These are phyloP conservation scores for Alethe diademata DNA, from an alignment of 2,113 vertebrate genomes.

Conservation along the genomic window DNA sequence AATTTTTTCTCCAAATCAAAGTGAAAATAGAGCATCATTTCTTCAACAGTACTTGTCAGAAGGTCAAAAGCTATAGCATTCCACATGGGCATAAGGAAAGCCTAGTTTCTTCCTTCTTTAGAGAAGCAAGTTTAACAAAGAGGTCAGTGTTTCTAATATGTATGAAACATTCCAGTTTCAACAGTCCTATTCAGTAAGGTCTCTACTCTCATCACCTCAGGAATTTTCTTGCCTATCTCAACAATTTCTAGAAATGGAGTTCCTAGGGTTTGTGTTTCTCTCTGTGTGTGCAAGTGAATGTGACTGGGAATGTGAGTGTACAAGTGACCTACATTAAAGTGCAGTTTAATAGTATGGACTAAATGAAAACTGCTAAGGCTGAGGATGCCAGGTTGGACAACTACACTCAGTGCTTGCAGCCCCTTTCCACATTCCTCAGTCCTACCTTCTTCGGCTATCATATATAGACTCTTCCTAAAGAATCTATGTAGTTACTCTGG, in stretches of 20 bases:
- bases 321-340: background rate
- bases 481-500: background rate
- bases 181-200: background rate
- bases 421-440: background rate
- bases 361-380: background rate
- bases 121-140: background rate
- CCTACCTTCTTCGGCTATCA: background rate
- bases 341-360: background rate
- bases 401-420: background rate
- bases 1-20: background rate
- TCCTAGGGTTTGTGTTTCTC: background rate
- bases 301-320: rapidly evolving
- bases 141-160: background rate
- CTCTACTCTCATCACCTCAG: background rate
- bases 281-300: rapidly evolving
- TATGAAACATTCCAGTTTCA: background rate
- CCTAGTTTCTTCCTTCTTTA: background rate
- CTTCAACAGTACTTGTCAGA: background rate
- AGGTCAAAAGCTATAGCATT: background rate
- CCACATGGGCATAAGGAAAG: background rate
- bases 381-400: background rate
- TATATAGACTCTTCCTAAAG: background rate
- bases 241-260: background rate
- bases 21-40: background rate
- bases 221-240: background rate